Evolutionary conservation across 2,113 vertebrate species (phyloP).

Genomic region (Herpailurus yagouaroundi): DNA sequence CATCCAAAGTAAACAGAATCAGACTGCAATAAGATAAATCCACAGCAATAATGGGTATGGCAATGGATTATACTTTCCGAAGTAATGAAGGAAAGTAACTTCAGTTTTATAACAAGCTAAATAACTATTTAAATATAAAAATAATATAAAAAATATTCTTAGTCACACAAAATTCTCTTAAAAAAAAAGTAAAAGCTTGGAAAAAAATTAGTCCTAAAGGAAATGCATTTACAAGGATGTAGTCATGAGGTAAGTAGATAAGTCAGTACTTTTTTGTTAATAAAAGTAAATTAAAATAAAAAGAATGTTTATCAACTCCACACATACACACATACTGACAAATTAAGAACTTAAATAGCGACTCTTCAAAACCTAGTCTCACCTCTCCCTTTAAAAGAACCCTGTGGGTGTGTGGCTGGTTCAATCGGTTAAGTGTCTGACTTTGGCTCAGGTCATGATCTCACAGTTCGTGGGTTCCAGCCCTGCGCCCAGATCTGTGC

Average conservation of each 20-base stretch:
- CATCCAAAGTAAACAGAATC: background rate
- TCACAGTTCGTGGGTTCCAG: no score
- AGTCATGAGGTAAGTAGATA: background rate
- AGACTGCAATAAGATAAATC: background rate
- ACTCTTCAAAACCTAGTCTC: background rate
- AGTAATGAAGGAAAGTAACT: background rate
- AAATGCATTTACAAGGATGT: background rate
- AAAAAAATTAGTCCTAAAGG: background rate
- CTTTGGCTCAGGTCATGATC: no score
- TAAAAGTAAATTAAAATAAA: background rate
- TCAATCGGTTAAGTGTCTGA: no score
- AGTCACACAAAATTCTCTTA: background rate
- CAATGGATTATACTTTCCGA: background rate
- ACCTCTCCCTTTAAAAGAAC: background rate
- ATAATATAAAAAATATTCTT: background rate
- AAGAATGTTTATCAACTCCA: background rate
- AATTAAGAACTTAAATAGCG: background rate
- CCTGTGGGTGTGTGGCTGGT: rapidly evolving
- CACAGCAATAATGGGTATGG: background rate
- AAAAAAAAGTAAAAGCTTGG: background rate
- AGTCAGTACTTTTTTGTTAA: background rate
- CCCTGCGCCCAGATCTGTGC: no score
- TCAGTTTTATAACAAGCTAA: background rate
- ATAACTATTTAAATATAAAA: background rate
- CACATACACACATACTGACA: background rate